Evolutionary conservation across 2,888 invertebrate species (phyloP).

Genomic region (Thumatha senex): DNA sequence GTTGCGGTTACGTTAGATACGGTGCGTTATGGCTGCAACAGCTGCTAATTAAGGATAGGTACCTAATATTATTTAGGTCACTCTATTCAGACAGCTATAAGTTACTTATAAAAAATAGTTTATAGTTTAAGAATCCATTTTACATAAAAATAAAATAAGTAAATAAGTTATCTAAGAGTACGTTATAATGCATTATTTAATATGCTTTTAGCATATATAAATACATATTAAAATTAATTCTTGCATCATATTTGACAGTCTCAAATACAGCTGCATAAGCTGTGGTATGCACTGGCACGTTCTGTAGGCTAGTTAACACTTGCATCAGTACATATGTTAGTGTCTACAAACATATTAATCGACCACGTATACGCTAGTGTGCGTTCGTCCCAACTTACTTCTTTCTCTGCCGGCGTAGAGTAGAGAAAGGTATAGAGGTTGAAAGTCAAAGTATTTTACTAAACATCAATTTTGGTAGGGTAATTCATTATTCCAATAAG

Average conservation of each 20-base stretch:
- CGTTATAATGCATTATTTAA: slow-evolving; percentile 28
- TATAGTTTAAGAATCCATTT: background rate
- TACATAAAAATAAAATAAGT: slow-evolving; percentile 10
- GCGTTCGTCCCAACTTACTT: slow-evolving; percentile 30
- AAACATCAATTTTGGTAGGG: background rate
- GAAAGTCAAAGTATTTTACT: background rate
- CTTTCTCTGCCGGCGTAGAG: slow-evolving; percentile 19
- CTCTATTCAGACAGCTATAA: background rate
- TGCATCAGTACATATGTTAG: slow-evolving; percentile 63
- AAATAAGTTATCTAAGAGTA: slow-evolving; percentile 17
- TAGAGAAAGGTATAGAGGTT: slow-evolving; percentile 21
- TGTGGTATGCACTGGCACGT: slow-evolving; percentile 45
- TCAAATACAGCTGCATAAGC: slow-evolving; percentile 53
- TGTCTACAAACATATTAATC: slow-evolving; percentile 59
- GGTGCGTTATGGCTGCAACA: no score
- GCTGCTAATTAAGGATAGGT: no score
- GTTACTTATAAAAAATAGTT: background rate
- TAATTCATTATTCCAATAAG: no score
- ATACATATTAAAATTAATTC: slow-evolving; percentile 28
- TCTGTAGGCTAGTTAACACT: slow-evolving; percentile 64
- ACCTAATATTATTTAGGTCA: background rate
- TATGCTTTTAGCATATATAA: slow-evolving; percentile 32
- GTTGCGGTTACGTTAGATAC: no score
- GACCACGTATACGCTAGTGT: slow-evolving; percentile 35
- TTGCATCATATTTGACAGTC: slow-evolving; percentile 37